Percentiles rank a stretch among this genome's conserved stretches.
Evolutionary conservation across 1,140 invertebrate species (phyloP).

Genomic region (Kradibia gibbosae): DNA sequence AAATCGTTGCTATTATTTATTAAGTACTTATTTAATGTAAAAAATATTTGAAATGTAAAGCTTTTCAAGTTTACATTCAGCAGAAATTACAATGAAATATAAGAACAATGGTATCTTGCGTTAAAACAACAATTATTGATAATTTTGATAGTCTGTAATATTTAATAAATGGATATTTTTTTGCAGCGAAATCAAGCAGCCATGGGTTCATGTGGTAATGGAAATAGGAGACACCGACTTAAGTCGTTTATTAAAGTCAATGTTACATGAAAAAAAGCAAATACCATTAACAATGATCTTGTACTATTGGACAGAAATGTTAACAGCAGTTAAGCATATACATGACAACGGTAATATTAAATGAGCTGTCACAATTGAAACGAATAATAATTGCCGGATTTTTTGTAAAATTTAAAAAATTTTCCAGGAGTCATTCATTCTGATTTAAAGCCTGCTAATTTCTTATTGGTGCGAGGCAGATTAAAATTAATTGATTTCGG

Average conservation of each 20-base stretch:
- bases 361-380: not conserved
- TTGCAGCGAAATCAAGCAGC: constrained; percentile 75
- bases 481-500: constrained; percentile 99
- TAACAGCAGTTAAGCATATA: constrained; percentile 91
- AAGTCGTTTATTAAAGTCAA: constrained; percentile 80
- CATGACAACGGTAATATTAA: constrained; percentile 83
- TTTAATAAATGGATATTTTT: constrained; percentile 52
- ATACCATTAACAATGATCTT: constrained; percentile 82
- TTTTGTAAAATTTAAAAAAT: no score
- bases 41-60: no score
- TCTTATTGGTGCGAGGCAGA: constrained; percentile 88
- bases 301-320: constrained; percentile 96
- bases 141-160: no score
- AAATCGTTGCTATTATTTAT: constrained; percentile 12
- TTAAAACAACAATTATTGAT: no score
- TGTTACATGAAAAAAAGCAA: constrained; percentile 74
- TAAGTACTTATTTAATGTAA: no score
- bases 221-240: constrained; percentile 95
- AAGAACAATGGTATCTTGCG: no score
- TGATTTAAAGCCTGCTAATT: constrained; percentile 98
- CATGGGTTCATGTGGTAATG: constrained; percentile 88
- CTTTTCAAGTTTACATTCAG: no score
- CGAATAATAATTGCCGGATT: no score
- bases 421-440: constrained; percentile 91
- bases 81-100: no score